phyloP scores from a whole-genome alignment of 1,140 invertebrate genomes.

The Pentalonia nigronervosa region DNA sequence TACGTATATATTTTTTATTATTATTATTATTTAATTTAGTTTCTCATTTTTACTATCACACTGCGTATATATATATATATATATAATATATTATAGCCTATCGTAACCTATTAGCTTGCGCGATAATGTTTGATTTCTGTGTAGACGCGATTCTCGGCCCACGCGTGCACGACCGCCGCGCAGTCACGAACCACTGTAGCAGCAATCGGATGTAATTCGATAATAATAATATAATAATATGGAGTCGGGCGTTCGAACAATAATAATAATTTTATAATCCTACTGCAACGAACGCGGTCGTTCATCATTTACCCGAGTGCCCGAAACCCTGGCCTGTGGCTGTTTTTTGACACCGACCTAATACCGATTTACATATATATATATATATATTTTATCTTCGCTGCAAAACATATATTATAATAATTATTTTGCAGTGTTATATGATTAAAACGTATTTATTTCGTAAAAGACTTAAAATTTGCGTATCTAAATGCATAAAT shows the following conservation, averaged over 20 bases:
- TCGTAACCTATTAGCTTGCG: slow-evolving; percentile 23
- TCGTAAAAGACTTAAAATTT: background rate
- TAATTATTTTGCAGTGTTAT: background rate
- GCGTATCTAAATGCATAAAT: background rate
- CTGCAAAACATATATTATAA: background rate
- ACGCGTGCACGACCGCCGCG: background rate
- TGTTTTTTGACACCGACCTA: background rate
- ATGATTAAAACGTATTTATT: background rate
- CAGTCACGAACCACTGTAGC: slow-evolving; percentile 2
- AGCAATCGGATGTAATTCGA: slow-evolving; percentile 32
- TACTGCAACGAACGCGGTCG: background rate
- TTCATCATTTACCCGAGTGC: background rate
- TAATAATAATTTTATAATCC: slow-evolving; percentile 19
- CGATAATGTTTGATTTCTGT: slow-evolving; percentile 11
- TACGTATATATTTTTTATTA: background rate
- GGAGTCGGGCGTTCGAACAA: background rate
- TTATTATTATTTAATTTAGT: slow-evolving; percentile 43
- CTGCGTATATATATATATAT: background rate
- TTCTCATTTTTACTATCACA: background rate
- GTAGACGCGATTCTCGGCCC: slow-evolving; percentile 24
- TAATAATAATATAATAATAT: background rate
- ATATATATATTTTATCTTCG: background rate
- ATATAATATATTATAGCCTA: background rate
- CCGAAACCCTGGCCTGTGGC: slow-evolving; percentile 2
- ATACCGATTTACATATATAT: background rate